phyloP scores from a whole-genome alignment of 2,113 vertebrate genomes.

The Setophaga kirtlandii region DNA sequence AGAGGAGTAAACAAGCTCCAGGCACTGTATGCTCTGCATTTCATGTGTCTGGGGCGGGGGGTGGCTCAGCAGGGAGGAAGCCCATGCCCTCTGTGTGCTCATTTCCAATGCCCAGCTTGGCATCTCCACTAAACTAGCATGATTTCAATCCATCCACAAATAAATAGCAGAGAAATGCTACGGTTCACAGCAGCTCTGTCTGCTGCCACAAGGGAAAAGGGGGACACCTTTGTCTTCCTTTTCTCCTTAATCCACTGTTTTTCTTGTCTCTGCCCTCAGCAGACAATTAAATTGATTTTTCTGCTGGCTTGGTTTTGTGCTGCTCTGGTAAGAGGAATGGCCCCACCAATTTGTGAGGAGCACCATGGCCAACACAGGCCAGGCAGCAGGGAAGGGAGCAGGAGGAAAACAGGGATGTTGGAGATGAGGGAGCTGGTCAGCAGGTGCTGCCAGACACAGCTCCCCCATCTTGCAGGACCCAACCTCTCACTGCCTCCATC shows the following conservation, averaged over 20 bases:
- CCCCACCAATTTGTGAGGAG: accelerated
- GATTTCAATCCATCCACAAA: not conserved
- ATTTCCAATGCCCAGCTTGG: not conserved
- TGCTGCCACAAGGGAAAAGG: not conserved
- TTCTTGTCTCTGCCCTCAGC: accelerated
- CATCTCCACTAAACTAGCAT: not conserved
- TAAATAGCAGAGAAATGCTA: not conserved
- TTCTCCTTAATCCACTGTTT: not conserved
- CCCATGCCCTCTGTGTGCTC: not conserved
- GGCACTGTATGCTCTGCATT: not conserved
- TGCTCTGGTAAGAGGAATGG: not conserved
- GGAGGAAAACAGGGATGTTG: not conserved
- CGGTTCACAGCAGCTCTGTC: not conserved
- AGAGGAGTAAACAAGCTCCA: not conserved
- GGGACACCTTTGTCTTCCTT: not conserved
- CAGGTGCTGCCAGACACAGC: accelerated
- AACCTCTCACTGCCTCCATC: accelerated
- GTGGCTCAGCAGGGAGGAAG: not conserved
- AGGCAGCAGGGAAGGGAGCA: not conserved
- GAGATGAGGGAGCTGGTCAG: not conserved
- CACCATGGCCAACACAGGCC: not conserved
- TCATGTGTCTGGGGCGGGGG: not conserved
- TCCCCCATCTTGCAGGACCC: accelerated
- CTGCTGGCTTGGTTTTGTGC: not conserved
- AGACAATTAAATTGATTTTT: not conserved